Base-by-base conservation (phyloP, 2,797 vertebrate species). In the Amazona ochrocephala region DNA sequence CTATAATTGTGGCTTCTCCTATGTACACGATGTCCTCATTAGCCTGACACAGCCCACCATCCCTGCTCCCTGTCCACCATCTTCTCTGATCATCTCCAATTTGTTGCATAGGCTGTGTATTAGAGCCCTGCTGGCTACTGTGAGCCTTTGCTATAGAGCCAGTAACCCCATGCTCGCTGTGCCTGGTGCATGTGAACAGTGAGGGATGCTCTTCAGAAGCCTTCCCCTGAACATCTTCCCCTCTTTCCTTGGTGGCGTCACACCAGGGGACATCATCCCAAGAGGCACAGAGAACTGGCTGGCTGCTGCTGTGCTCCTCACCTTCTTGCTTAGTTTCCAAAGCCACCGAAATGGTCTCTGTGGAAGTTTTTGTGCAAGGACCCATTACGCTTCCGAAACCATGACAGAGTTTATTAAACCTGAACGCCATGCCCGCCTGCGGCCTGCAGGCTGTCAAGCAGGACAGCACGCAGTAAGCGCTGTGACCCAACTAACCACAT, bases 171-270 rank as follows among this genome's bases (percentile, higher is more conserved):
- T 0, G 1, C 21, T 58, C 0, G 0, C 27, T 5, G 27, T 1
- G 34, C 27, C 13, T 1, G 11, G 19, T 22, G 17, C 37, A 5
- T 0, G 1, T 9, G 26, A 54, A n/a, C 0, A 0, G 4, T 2
- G 13, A 67, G 32, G 29, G 67, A 58, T 16, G 64, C 50, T 72
- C 22, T 44, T n/a, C 1, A 56, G 16, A 9, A 13, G 7, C 4
- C 4, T 42, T 50, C 9, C n/a, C 7, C 17, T 23, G n/a, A 19
- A 54, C 47, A 50, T 7, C 37, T 54, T 81, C 26, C 19, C n/a
- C 9, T 41, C 19, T 15, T 32, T 62, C 72, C 32, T 44, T 13
- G 26, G 37, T 24, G 14, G 26, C 50, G 11, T 42, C 58, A 41
- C 19, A 45, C 29, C 29, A 4, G 0, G 13, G 39, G 34, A 53